A percentile compares a stretch with the other conserved stretches of the same genome.
These are phyloP conservation scores for Ceratina japonica DNA, from an alignment of 1,140 invertebrate species.

Conservation along the genomic window DNA sequence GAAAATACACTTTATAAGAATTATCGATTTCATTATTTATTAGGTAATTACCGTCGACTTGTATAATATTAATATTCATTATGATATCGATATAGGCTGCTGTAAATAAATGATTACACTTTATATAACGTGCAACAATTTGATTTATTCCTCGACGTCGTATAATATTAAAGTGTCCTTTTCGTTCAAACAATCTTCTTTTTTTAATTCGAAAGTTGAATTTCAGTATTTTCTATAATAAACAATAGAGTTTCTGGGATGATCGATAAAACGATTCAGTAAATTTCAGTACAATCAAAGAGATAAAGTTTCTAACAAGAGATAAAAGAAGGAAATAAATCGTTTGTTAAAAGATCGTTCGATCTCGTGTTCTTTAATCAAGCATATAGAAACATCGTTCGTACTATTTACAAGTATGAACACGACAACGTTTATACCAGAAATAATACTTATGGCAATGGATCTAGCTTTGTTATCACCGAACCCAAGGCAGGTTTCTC, in stretches of 20 bases:
- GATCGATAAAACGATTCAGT: too few relatives aligned
- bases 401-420: slow-evolving; percentile 39
- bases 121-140: slow-evolving; percentile 4
- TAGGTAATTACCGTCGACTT: slow-evolving; percentile 12
- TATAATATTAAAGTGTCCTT: neutral
- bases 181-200: neutral
- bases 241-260: too few relatives aligned
- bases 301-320: neutral
- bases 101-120: slow-evolving; percentile 42
- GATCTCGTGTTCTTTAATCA: slow-evolving; percentile 14
- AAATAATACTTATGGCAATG: slow-evolving; percentile 31
- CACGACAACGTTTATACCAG: slow-evolving; percentile 7
- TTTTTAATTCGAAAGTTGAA: neutral
- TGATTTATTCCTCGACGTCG: slow-evolving; percentile 11
- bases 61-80: slow-evolving; percentile 23
- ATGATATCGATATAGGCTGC: neutral
- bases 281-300: slow-evolving; percentile 1
- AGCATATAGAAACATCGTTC: slow-evolving; percentile 18
- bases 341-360: neutral
- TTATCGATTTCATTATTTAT: slow-evolving; percentile 24
- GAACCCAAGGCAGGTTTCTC: slow-evolving; percentile 1
- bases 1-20: slow-evolving; percentile 12
- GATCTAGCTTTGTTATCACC: neutral
- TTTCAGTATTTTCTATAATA: neutral
- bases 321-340: slow-evolving; percentile 2